Conservation (phyloP, 2,797 vertebrate species). For the Siniperca scherzeri region DNA sequence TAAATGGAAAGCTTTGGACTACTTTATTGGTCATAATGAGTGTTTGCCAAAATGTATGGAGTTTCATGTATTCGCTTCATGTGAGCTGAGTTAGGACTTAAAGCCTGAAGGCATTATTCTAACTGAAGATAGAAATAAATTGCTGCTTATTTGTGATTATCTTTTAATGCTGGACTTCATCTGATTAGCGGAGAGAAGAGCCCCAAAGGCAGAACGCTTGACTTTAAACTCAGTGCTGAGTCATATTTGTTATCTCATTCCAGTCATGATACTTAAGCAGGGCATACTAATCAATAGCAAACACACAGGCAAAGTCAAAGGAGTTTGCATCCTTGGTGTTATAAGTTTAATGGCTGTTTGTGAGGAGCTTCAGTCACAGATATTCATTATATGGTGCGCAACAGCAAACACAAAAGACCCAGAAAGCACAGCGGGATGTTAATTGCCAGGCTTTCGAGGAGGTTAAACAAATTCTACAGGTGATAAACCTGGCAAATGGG, state of each 20-base stretch:
- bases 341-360: neutral
- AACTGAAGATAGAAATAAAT: conserved; percentile 2
- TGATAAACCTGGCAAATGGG: neutral
- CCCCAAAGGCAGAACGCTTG: neutral
- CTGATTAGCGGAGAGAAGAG: neutral
- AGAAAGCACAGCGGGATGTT: conserved; percentile 2
- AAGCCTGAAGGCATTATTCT: neutral
- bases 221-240: conserved; percentile 2
- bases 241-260: neutral
- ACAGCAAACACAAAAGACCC: neutral
- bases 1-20: neutral
- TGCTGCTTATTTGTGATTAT: conserved; percentile 9
- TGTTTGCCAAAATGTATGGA: neutral
- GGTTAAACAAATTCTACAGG: neutral
- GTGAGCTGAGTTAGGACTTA: neutral
- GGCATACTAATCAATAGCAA: neutral
- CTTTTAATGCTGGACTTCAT: neutral
- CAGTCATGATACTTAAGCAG: neutral
- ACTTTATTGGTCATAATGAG: neutral
- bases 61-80: neutral
- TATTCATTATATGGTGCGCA: neutral
- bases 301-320: neutral
- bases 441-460: conserved; percentile 4
- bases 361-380: neutral
- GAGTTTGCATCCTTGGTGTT: neutral